A percentile compares a stretch with the other conserved stretches of the same genome.
These are phyloP conservation scores for Megaceryle maxima DNA, from an alignment of 2,113 vertebrate genomes.

Conservation along the genomic window DNA sequence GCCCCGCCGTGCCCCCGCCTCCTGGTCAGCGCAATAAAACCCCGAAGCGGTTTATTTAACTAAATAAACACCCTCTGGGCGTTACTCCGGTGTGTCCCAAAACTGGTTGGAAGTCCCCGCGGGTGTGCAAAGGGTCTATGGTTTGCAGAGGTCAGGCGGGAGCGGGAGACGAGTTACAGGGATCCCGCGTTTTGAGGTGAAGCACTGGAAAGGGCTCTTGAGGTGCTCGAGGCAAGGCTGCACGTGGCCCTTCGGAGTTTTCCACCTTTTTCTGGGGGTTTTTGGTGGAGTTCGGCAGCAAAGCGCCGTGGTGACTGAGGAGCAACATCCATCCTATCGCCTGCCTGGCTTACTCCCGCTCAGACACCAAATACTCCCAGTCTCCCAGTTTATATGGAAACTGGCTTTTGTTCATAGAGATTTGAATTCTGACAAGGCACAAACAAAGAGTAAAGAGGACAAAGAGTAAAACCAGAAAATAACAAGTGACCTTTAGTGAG, in stretches of 20 bases:
- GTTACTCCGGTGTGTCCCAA: not conserved
- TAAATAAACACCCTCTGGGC: accelerated
- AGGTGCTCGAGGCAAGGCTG: not conserved
- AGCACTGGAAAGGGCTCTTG: accelerated
- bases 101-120: accelerated
- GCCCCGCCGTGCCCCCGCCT: not conserved
- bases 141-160: not conserved
- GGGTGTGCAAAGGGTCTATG: not conserved
- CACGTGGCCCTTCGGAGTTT: not conserved
- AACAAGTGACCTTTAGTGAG: not conserved
- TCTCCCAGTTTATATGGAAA: not conserved
- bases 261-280: accelerated
- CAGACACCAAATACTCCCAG: accelerated
- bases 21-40: not conserved
- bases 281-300: not conserved
- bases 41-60: accelerated
- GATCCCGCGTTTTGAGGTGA: not conserved
- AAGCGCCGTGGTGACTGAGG: not conserved
- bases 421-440: not conserved
- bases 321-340: not conserved
- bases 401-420: not conserved
- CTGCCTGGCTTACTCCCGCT: not conserved
- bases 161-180: not conserved
- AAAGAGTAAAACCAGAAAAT: not conserved
- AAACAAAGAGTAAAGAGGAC: not conserved